Percentiles rank a stretch among this genome's conserved stretches.
These are phyloP conservation scores for rabbit (Oryctolagus cuniculus) DNA, from an alignment of 2,113 vertebrate genomes.

Conservation along the genomic window mOryCun1.1 NC_091439.1:127694001-127694500, in stretches of 20 bases:
- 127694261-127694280: too few species aligned
- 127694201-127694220: neutral
- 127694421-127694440: too few species aligned
- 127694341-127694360: too few species aligned
- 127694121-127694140: neutral
- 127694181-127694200: neutral
- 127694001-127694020: slow-evolving; percentile 48
- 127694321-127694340: too few species aligned
- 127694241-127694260: neutral
- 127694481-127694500: too few species aligned
- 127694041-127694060: slow-evolving; percentile 33
- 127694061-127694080: slow-evolving; percentile 59
- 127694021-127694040: slow-evolving; percentile 39
- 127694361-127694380: too few species aligned
- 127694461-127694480: too few species aligned
- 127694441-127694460: too few species aligned
- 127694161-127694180: neutral
- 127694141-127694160: slow-evolving; percentile 15
- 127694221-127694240: neutral
- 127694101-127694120: neutral
- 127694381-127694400: too few species aligned
- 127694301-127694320: too few species aligned
- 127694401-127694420: too few species aligned
- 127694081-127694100: slow-evolving; percentile 43
- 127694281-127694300: too few species aligned